Evolutionary conservation across 2,888 invertebrate genomes (phyloP).

Genomic region (Miltochrista miniata): DNA sequence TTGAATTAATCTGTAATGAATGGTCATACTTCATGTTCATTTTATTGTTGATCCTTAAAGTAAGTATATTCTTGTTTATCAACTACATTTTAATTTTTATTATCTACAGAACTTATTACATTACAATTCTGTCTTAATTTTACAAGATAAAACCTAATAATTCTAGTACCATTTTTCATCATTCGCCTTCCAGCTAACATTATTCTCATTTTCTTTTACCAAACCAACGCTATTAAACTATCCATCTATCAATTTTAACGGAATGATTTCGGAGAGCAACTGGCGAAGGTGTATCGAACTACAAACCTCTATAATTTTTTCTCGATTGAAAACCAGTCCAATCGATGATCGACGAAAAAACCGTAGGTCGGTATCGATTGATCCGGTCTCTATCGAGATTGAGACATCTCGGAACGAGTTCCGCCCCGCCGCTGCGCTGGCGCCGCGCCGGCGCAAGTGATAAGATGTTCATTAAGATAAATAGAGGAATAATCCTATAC

Average conservation of each 20-base stretch:
- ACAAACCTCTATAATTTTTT: conserved; percentile 50
- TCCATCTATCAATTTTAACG: conserved; percentile 41
- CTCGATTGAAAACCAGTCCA: conserved; percentile 67
- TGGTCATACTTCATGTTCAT: conserved; percentile 23
- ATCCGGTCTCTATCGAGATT: conserved; percentile 76
- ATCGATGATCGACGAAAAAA: conserved; percentile 73
- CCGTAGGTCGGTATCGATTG: conserved; percentile 74
- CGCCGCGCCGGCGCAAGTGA: conserved; percentile 41
- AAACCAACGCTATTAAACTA: conserved; percentile 39
- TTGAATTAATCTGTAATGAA: conserved; percentile 11
- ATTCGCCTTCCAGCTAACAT: conserved; percentile 6
- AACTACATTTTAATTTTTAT: not conserved
- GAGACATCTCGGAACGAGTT: conserved; percentile 81
- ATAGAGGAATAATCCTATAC: too few species aligned
- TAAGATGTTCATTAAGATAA: conserved; percentile 39
- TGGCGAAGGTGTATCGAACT: conserved; percentile 32
- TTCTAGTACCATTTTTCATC: not conserved
- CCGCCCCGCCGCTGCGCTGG: conserved; percentile 52
- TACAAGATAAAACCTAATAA: too few species aligned
- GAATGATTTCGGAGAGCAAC: conserved; percentile 28
- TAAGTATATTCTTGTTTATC: not conserved
- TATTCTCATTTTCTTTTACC: conserved; percentile 12
- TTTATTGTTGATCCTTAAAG: conserved; percentile 23
- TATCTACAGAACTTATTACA: not conserved
- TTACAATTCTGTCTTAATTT: not conserved